Base-by-base conservation (phyloP, 1,140 invertebrate species). In the Drosophila lini region DNA sequence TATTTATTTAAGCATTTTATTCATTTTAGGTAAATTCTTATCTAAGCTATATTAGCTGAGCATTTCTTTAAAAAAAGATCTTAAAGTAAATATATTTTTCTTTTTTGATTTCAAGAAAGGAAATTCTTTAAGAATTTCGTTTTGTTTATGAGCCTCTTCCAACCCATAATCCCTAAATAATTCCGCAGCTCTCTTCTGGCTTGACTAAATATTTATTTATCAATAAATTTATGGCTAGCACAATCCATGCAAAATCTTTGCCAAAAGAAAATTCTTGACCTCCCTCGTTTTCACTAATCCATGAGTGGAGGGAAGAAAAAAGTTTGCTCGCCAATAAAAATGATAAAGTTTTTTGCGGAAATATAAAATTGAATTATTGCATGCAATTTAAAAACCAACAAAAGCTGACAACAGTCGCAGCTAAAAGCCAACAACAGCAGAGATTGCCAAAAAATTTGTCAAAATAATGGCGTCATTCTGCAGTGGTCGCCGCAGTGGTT, bases 341-440 rank as follows among this genome's bases (percentile, higher is more conserved):
- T 89, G 85, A 89, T 90, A 89, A 89, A 90, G 74, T 71, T 58
- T 75, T 59, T 78, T 89, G 76, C 89, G 89, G 89, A 91, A 82
- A 91, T 91, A 91, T 91, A 91, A 91, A 91, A 85, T 85, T 91
- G 89, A 91, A 91, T 91, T 91, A 91, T 91, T 91, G 83, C 79
- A 76, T 79, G 89, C 81, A 91, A 85, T 89, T 91, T 91, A 78
- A 91, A 86, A 89, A 80, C 75, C 88, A 88, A 91, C 89, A 91
- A 91, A 90, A 78, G 84, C 88, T 76, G 78, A 81, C 77, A 84
- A 73, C 64, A 88, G 84, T 80, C 71, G 67, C 52, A 89, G 74
- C 78, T 84, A 89, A 89, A 78, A 89, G 83, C 82, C 71, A 82
- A 67, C 75, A 86, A 85, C 68, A 78, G 62, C 70, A 63, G 52